These are phyloP conservation scores for Tyto alba DNA, from an alignment of 2,113 vertebrate genomes.

Conservation along the genomic window DNA sequence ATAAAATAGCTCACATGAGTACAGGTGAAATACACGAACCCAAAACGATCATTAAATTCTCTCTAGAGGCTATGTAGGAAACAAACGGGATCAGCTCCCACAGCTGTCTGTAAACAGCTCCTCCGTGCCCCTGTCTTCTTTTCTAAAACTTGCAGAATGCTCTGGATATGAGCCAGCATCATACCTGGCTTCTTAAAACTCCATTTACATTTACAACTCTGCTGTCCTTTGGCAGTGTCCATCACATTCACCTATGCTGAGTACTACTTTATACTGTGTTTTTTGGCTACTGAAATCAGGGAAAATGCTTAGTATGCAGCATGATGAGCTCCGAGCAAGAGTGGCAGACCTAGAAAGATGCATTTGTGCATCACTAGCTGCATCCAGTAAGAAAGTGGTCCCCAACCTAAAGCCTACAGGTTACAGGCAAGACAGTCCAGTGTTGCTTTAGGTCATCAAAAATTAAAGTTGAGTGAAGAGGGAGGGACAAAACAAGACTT, in stretches of 20 bases:
- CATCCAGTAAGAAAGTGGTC: neutral
- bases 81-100: neutral
- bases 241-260: neutral
- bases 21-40: neutral
- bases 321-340: neutral
- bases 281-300: neutral
- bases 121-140: neutral
- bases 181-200: neutral
- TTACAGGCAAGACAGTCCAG: neutral
- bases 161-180: neutral
- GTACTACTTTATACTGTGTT: neutral
- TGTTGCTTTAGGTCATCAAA: neutral
- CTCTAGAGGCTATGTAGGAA: neutral
- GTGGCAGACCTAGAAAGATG: neutral
- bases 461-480: neutral
- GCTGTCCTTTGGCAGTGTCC: neutral
- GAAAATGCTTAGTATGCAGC: neutral
- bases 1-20: neutral
- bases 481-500: neutral
- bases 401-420: neutral
- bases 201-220: neutral
- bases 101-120: neutral
- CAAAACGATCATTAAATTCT: constrained; percentile 7
- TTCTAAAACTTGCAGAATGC: neutral
- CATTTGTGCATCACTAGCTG: neutral